Base-by-base conservation (phyloP, 92 coral and sea anemone genomes). In the Porites rus region DNA sequence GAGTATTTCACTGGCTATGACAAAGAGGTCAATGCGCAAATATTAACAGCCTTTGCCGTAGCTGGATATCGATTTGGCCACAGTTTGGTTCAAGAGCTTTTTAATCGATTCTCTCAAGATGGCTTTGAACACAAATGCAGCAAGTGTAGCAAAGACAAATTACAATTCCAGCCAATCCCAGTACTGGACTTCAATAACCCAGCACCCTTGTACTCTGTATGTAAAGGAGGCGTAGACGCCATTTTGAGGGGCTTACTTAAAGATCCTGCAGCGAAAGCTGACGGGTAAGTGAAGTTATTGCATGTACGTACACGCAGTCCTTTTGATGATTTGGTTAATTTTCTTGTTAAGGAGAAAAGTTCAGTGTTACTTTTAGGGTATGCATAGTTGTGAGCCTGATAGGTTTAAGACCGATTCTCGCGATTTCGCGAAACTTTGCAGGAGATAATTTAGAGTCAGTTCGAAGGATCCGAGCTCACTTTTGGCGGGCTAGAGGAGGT, bases 41-140 rank as follows among this genome's bases (percentile, higher is more conserved):
- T 90, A 46, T 77, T 72, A 71, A 84, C 88, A 70, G 82, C 71
- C 53, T 90, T 93, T 69, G 87, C 93, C 70, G 87, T 82, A 19
- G 91, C 96, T 43, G 96, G 94, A 65, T 93, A 76, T 75, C 93
- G 96, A 51, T 86, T 83, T 20, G 92, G 96, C 18, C 96, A 93
- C 71, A 90, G 92, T 65, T 78, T 84, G 90, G 79, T 93, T 10
- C 78, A 88, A 58, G 80, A 81, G 12, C 58, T 54, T 20, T 83
- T 93, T 72, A 76, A 51, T 3, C 87, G 92, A 7, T 64, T 90
- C 18, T 88, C 81, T 56, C 79, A 83, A 59, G 25, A 64, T 13
- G 71, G 71, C 16, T 83, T 73, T 51, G 79, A 83, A 61, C 69
- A 74, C 80, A 73, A 74, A 60, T 81, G 68, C 68, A 63, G 65